Evolutionary conservation across 2,113 vertebrate genomes (phyloP).

Genomic region (Triplophysa siluroides): DNA sequence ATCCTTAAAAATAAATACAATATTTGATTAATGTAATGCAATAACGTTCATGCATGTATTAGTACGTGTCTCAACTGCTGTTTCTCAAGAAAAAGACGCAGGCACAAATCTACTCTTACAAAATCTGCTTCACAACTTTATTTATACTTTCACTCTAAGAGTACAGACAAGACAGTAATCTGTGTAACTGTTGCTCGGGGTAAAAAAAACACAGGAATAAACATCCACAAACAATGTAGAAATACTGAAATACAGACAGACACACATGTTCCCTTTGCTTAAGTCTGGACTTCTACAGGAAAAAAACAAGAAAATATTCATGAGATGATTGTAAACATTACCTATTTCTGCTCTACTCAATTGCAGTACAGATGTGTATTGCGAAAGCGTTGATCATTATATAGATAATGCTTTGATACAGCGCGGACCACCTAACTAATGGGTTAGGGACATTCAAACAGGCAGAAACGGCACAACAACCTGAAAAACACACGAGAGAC

Average conservation of each 20-base stretch:
- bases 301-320: not conserved
- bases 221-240: conserved; percentile 11
- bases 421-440: not conserved
- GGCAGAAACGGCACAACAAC: conserved; percentile 28
- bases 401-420: conserved; percentile 2
- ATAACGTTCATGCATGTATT: too few species aligned
- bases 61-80: too few species aligned
- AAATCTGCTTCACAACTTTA: conserved; percentile 48
- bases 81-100: not conserved
- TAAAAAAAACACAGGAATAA: conserved; percentile 19
- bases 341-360: not conserved
- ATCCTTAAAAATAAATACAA: too few species aligned
- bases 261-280: conserved; percentile 38
- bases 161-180: conserved; percentile 34
- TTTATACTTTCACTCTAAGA: conserved; percentile 49
- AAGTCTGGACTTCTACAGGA: not conserved
- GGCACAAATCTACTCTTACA: not conserved
- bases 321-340: conserved; percentile 16
- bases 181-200: not conserved
- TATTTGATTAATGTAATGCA: too few species aligned
- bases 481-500: too few species aligned
- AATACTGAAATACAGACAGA: conserved; percentile 21
- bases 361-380: not conserved
- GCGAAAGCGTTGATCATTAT: conserved; percentile 4
- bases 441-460: not conserved